Evolutionary conservation across 2,888 invertebrate species (phyloP).

Genomic region (Eudemis profundana): DNA sequence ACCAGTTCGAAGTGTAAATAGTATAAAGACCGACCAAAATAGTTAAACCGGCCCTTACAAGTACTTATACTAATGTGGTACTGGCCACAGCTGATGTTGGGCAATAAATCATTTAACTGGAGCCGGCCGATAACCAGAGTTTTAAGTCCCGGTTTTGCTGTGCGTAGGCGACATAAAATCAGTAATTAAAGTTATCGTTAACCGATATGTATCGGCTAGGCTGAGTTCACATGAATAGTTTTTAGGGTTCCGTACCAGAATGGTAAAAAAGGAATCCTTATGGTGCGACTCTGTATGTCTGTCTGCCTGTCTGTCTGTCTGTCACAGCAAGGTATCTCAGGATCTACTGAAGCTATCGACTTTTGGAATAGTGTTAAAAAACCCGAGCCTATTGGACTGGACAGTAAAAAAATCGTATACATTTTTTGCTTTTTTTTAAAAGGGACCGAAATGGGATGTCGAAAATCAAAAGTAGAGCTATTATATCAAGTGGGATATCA

Average conservation of each 20-base stretch:
- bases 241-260: not conserved
- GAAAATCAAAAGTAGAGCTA: too few relatives aligned
- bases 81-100: constrained; percentile 14
- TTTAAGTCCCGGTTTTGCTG: constrained; percentile 46
- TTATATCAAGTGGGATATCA: too few relatives aligned
- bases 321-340: too few relatives aligned
- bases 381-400: too few relatives aligned
- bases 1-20: not conserved
- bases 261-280: too few relatives aligned
- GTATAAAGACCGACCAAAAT: not conserved
- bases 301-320: too few relatives aligned
- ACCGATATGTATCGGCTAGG: constrained; percentile 56
- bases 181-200: constrained; percentile 60
- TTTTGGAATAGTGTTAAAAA: too few relatives aligned
- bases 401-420: too few relatives aligned
- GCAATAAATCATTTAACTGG: constrained; percentile 53
- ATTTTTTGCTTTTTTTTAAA: too few relatives aligned
- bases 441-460: too few relatives aligned
- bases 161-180: constrained; percentile 53
- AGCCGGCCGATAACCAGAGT: constrained; percentile 54
- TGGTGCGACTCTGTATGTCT: too few relatives aligned
- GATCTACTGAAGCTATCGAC: too few relatives aligned
- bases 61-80: constrained; percentile 24
- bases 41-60: not conserved
- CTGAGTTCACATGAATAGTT: constrained; percentile 45